A percentile compares a stretch with the other conserved stretches of the same genome.
Conservation (phyloP, 2,888 invertebrate genomes). For the Eulithis prunata region DNA sequence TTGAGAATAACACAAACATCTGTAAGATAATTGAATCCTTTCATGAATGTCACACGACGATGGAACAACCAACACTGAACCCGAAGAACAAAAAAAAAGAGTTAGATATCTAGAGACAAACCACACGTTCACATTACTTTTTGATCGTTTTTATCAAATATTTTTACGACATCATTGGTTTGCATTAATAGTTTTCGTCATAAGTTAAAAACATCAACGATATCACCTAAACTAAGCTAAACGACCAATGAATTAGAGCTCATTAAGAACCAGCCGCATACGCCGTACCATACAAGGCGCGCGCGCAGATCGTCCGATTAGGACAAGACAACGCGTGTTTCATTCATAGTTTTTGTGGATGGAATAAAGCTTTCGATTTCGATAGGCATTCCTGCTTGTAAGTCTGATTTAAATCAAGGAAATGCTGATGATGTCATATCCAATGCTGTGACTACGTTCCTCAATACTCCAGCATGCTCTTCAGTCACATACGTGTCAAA, state of each 20-base stretch:
- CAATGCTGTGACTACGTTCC: background rate
- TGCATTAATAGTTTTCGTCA: conserved; percentile 1
- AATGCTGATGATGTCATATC: background rate
- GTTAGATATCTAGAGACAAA: background rate
- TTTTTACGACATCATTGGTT: no score
- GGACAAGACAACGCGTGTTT: conserved; percentile 40
- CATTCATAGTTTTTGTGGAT: conserved; percentile 57
- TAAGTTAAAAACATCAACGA: conserved; percentile 11
- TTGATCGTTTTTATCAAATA: background rate
- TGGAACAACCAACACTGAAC: no score
- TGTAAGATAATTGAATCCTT: no score
- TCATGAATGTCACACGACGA: no score
- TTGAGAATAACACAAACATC: no score
- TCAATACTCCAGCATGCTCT: no score
- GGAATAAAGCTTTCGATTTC: conserved; percentile 47
- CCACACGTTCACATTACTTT: background rate
- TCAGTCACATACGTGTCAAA: no score
- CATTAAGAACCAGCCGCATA: conserved; percentile 34
- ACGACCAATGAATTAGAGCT: conserved; percentile 37
- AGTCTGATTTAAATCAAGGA: conserved; percentile 2
- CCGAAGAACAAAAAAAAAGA: background rate
- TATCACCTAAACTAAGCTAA: conserved; percentile 29
- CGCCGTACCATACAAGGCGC: conserved; percentile 51
- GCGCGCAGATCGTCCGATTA: conserved; percentile 46
- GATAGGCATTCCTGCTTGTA: conserved; percentile 25